Base-by-base conservation (phyloP, 2,888 invertebrate species). In the Oxycera nigricornis region DNA sequence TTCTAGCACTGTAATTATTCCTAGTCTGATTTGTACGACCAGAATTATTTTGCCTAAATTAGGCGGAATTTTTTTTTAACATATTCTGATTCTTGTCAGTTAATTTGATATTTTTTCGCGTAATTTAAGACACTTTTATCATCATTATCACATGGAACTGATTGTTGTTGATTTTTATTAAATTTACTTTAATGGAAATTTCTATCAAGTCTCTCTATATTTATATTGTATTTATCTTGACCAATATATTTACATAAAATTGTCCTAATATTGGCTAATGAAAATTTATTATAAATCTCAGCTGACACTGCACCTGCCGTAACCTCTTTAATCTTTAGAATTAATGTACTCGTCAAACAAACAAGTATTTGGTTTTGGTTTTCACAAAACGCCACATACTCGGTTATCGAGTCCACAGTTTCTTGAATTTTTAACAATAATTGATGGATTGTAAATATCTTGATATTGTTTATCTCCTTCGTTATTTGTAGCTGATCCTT, bases 111-210 rank as follows among this genome's bases (percentile, higher is more conserved):
- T 50, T 50, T 17, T 17, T 50, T 50, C 6, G 17, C 24, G 6
- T 14, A 24, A 14, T 55, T 24, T 14, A 24, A 55, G 6, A 24
- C 55, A 55, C 55, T 55, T 55, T 55, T 55, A 55, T 55, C 55
- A 55, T 6, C 55, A 55, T 24, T 55, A 24, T 55, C 2, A 55
- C 22, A n/a, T 24, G 55, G 24, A 55, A 22, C 22, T 24, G 20
- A 14, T n/a, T 70, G 14, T 50, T 52, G n/a, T 28, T 14, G 52
- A 35, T 22, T 26, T 74, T 26, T 17, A 46, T 39, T 41, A 24
- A 65, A 65, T 65, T 52, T 30, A 52, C 28, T 73, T 75, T 9
- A 41, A 17, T 41, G 22, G 73, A 7, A 65, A 22, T 72, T 14
- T 41, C 22, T 41, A 31, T 61, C 41, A 31, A 72, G 41, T 28